phyloP scores from a whole-genome alignment of 2,888 invertebrate species.

The Empis livida region DNA sequence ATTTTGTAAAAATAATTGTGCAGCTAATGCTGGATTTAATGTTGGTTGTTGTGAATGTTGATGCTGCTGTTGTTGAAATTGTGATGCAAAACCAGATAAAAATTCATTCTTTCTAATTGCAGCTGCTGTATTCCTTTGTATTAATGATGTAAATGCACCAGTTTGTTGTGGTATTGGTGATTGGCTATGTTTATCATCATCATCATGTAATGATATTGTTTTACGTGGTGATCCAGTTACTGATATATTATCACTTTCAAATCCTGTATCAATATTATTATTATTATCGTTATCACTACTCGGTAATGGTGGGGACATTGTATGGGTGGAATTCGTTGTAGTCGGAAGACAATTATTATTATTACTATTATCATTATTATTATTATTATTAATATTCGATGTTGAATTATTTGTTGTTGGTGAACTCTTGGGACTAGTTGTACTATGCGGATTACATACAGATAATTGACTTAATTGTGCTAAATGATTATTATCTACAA shows the following conservation, averaged over 20 bases:
- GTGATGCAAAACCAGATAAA: constrained; percentile 37
- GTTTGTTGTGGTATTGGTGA: constrained; percentile 19
- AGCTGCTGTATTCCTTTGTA: constrained; percentile 28
- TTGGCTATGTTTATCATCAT: constrained; percentile 29
- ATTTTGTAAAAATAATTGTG: constrained; percentile 60
- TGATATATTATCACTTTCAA: constrained; percentile 36
- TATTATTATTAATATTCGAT: constrained; percentile 5
- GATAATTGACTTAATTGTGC: constrained; percentile 26
- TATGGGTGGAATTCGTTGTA: constrained; percentile 14
- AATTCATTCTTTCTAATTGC: constrained; percentile 30
- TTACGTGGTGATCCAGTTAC: constrained; percentile 37
- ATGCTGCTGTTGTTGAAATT: constrained; percentile 17
- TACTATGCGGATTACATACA: constrained; percentile 51
- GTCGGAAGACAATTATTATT: constrained; percentile 5
- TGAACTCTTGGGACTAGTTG: constrained; percentile 55
- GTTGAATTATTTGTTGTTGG: constrained; percentile 29
- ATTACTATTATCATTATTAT: not conserved
- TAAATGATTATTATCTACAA: constrained; percentile 22
- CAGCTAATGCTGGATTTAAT: constrained; percentile 48
- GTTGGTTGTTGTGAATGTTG: constrained; percentile 18
- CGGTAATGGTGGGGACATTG: constrained; percentile 35
- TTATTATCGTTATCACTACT: constrained; percentile 31
- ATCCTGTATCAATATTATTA: constrained; percentile 34
- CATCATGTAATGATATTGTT: constrained; percentile 38
- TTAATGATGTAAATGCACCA: constrained; percentile 35